These are phyloP conservation scores for Montipora capitata DNA, from an alignment of 92 coral and sea anemone species.

Conservation along the genomic window DNA sequence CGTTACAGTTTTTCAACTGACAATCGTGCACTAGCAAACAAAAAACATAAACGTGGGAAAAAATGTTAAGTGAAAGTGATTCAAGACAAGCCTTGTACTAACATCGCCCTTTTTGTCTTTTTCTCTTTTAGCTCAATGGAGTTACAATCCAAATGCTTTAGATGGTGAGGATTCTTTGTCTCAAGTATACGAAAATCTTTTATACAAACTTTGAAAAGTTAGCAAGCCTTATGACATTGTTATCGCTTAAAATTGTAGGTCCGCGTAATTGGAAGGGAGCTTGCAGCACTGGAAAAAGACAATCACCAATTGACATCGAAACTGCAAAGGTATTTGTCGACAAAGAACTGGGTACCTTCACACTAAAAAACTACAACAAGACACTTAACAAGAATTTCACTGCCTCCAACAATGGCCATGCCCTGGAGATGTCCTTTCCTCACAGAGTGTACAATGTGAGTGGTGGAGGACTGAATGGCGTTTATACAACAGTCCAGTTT, in stretches of 20 bases:
- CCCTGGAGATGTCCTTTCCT: slow-evolving; percentile 13
- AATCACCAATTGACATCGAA: slow-evolving; percentile 60
- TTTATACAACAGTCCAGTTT: slow-evolving; percentile 24
- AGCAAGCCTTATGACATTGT: neutral
- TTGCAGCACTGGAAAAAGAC: slow-evolving; percentile 17
- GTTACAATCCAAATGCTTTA: neutral
- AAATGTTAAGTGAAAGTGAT: neutral
- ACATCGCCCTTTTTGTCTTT: neutral
- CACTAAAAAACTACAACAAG: slow-evolving; percentile 10
- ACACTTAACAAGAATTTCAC: neutral
- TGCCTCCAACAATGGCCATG: slow-evolving; percentile 63
- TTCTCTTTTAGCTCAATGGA: neutral
- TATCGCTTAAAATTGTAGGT: neutral
- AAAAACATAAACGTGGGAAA: neutral
- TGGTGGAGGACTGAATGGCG: slow-evolving; percentile 67
- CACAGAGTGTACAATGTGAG: slow-evolving; percentile 38
- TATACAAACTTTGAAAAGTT: neutral
- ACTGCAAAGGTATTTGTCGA: slow-evolving; percentile 4
- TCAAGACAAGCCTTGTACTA: no score
- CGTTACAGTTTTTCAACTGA: no score
- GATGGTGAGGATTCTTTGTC: slow-evolving; percentile 1
- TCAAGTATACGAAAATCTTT: neutral
- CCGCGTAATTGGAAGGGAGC: slow-evolving; percentile 14
- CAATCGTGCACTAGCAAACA: no score
- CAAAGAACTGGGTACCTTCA: slow-evolving; percentile 33